Evolutionary conservation across 2,888 invertebrate genomes (phyloP), one percentile per base, ranked within the genome.

Genomic region (Frankliniella fusca): DNA sequence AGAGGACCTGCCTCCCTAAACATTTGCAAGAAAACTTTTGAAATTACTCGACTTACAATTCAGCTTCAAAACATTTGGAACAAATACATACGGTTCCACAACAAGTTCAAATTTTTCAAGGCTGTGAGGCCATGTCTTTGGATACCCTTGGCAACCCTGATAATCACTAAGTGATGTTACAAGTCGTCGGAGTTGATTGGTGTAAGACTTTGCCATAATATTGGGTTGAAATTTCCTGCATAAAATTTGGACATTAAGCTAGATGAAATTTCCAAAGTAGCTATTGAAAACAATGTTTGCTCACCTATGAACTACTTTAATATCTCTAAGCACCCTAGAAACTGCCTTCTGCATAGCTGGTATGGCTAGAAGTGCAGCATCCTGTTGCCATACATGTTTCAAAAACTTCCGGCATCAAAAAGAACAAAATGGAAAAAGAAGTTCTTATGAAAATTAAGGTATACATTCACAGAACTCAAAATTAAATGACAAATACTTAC

Each of bases 1-100:
- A 98, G 87, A 0, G 97, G 97, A 0, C 97, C 97, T 7, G 97
- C 95, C 88, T 97, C 97, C 38, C 97, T 97, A 89, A 27, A 89
- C 88, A 81, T 80, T 82, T 48, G 85, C 85, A 80, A 83, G 79
- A 38, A 48, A 54, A 1, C 15, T n/a, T 48, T 79, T 9, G n/a
- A 65, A 80, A 49, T 27, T 7, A 82, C 61, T 48, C 15, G 49
- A 49, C 38, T 38, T 38, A 38, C 38, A 5, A 38, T 2, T 2
- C 3, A 38, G 3, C 38, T n/a, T n/a, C 38, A 5, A 38, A 2
- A 38, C 38, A 82, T 28, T 49, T 0, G 27, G 7, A 5, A 48
- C n/a, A 76, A 23, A 83, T 85, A 91, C 93, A 91, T 90, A 96
- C 96, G 94, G 94, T 90, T 97, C 96, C 79, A 97, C 94, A 48